Evolutionary conservation across 2,113 vertebrate species (phyloP).

Genomic region (Coturnix japonica): DNA sequence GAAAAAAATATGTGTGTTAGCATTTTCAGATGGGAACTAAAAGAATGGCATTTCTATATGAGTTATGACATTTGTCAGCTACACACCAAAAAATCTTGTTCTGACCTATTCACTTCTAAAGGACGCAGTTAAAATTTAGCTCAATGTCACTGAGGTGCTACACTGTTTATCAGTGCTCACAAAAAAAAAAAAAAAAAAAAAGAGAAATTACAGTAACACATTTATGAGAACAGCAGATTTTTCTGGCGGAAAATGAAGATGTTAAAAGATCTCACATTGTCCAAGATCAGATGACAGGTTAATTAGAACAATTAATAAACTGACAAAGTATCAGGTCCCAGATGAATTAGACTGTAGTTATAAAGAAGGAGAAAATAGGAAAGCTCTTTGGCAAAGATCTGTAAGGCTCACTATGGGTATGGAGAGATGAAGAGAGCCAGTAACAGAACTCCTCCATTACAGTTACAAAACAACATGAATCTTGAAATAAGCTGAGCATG

Average conservation of each 20-base stretch:
- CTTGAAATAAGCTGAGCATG: background rate
- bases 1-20: background rate
- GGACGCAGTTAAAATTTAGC: background rate
- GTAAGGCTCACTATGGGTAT: background rate
- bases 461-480: background rate
- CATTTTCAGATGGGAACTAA: background rate
- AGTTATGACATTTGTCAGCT: background rate
- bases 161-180: background rate
- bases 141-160: background rate
- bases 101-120: background rate
- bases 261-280: background rate
- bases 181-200: background rate
- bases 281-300: background rate
- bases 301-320: background rate
- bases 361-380: background rate
- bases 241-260: background rate
- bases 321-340: background rate
- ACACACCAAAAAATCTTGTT: background rate
- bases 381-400: conserved; percentile 3
- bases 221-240: background rate
- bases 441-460: background rate
- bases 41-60: background rate
- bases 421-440: background rate
- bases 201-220: fast-evolving
- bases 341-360: background rate